Percentiles rank a stretch among this genome's conserved stretches.
Conservation (phyloP, 2,888 invertebrate species). For the Dynastes tityus region DNA sequence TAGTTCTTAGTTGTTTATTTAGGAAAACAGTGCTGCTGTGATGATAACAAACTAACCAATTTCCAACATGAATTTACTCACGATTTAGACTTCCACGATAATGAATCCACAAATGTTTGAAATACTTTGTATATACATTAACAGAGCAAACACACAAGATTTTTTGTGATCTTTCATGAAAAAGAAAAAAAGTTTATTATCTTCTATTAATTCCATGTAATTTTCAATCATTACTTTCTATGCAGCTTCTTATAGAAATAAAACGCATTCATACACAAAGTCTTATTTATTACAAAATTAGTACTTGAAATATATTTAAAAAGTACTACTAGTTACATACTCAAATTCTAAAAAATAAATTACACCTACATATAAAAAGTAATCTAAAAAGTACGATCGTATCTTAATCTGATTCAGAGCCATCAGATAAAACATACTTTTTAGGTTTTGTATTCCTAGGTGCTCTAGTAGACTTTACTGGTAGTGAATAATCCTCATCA, state of each 20-base stretch:
- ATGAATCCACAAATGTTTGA: too few relatives aligned
- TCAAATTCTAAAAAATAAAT: slow-evolving; percentile 39
- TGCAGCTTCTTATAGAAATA: slow-evolving; percentile 16
- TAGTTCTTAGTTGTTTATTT: too few relatives aligned
- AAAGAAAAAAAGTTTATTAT: not conserved
- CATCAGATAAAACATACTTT: slow-evolving; percentile 70
- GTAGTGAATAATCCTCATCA: slow-evolving; percentile 50
- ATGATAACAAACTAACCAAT: too few relatives aligned
- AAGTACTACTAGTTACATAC: slow-evolving; percentile 24
- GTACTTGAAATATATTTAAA: slow-evolving; percentile 19
- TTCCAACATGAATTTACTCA: too few relatives aligned
- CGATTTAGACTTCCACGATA: too few relatives aligned
- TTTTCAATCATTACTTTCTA: not conserved
- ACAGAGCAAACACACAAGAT: not conserved
- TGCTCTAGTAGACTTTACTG: slow-evolving; percentile 57
- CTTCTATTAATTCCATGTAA: not conserved
- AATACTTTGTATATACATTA: not conserved
- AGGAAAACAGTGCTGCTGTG: too few relatives aligned
- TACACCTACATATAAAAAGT: slow-evolving; percentile 45
- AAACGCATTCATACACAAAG: slow-evolving; percentile 45
- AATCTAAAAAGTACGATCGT: slow-evolving; percentile 22
- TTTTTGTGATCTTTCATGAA: too few relatives aligned
- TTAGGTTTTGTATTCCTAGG: slow-evolving; percentile 63
- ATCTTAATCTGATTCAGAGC: slow-evolving; percentile 62
- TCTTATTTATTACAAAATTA: slow-evolving; percentile 49